Evolutionary conservation across 2,113 vertebrate genomes (phyloP).

Genomic region (Recurvirostra avosetta): DNA sequence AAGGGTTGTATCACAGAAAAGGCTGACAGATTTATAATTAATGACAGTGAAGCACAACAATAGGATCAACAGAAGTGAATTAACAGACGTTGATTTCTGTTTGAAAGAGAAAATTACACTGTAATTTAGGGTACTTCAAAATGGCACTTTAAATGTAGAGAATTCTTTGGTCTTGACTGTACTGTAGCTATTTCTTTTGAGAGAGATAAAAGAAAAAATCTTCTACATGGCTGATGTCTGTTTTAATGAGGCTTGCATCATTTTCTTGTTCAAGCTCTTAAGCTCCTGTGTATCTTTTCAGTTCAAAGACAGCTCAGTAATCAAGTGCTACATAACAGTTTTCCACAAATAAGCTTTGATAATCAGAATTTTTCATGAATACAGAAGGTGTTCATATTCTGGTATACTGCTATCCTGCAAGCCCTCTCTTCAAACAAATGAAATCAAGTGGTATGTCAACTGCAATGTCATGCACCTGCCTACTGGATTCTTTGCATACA

Average conservation of each 20-base stretch:
- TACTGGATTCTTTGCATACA: neutral
- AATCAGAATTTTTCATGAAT: conserved; percentile 3
- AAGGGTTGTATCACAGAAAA: conserved; percentile 2
- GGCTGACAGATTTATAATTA: conserved; percentile 34
- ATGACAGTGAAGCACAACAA: conserved; percentile 28
- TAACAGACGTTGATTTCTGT: neutral
- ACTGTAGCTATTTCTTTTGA: neutral
- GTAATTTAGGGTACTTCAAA: conserved; percentile 25
- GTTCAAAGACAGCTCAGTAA: conserved; percentile 25
- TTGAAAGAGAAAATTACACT: conserved; percentile 31
- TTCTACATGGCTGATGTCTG: neutral
- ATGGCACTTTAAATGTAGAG: neutral
- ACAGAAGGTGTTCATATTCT: neutral
- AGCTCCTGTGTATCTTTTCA: conserved; percentile 4
- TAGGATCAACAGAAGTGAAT: conserved; percentile 34
- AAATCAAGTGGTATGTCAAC: neutral
- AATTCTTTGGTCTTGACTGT: conserved; percentile 14
- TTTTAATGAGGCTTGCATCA: conserved; percentile 27
- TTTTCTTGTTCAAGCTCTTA: conserved; percentile 18
- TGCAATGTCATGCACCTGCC: neutral
- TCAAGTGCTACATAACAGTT: neutral
- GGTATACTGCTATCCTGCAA: neutral
- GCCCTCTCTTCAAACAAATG: neutral
- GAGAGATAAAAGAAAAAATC: neutral
- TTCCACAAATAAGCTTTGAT: conserved; percentile 8